Percentiles rank a stretch among this genome's conserved stretches.
Evolutionary conservation across 2,797 vertebrate species (phyloP).

Genomic region (Numenius phaeopus): DNA sequence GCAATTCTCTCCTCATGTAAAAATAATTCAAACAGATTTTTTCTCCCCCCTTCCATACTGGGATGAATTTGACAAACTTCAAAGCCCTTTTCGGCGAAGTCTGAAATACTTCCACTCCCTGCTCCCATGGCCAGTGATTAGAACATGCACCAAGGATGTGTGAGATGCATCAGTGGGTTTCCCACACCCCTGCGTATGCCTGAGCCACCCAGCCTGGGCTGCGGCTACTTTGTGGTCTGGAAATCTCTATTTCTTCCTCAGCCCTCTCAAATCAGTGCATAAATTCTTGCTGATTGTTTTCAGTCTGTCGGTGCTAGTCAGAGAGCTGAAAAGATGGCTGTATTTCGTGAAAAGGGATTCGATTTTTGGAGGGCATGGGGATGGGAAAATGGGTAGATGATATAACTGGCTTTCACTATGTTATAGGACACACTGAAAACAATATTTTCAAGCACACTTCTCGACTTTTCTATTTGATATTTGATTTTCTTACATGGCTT

Average conservation of each 20-base stretch:
- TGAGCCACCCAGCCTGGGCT: neutral
- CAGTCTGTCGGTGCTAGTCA: neutral
- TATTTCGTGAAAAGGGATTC: neutral
- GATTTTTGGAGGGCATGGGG: neutral
- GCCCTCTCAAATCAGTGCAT: neutral
- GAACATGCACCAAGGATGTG: neutral
- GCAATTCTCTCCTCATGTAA: constrained; percentile 6
- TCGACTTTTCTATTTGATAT: neutral
- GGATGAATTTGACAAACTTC: constrained; percentile 8
- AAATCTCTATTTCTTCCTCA: neutral
- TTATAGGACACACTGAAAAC: neutral
- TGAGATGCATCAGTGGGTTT: neutral
- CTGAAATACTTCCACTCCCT: neutral
- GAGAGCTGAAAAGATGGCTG: neutral
- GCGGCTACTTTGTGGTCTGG: neutral
- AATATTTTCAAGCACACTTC: neutral
- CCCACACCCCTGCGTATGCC: accelerated
- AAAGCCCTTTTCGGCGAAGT: neutral
- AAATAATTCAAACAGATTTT: neutral
- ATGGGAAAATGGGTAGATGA: neutral
- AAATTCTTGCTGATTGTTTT: neutral
- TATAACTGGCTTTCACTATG: neutral
- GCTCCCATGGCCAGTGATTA: neutral
- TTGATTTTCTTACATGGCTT: neutral
- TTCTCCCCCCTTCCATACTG: neutral